Conservation (phyloP, 2,888 invertebrate genomes). For the Pollenia amentaria region DNA sequence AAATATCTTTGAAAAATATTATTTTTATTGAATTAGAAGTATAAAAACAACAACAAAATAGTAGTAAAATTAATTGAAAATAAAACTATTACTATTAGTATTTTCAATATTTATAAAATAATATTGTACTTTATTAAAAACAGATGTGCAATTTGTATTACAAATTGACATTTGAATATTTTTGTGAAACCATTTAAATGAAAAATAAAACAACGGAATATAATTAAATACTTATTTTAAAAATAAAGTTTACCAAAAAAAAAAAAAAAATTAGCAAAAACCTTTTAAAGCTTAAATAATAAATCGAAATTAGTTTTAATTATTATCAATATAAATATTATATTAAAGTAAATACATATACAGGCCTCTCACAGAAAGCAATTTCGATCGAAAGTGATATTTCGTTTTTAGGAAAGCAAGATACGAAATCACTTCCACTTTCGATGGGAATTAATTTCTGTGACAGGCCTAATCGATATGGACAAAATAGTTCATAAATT, state of each 20-base stretch:
- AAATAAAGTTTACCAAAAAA: constrained; percentile 51
- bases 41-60: neutral
- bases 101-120: constrained; percentile 45
- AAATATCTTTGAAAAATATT: constrained; percentile 21
- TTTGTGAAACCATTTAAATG: constrained; percentile 64
- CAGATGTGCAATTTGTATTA: constrained; percentile 45
- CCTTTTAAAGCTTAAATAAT: constrained; percentile 45
- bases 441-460: no score
- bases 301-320: constrained; percentile 50
- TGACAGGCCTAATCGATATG: no score
- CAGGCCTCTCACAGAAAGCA: no score
- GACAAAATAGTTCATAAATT: no score
- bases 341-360: no score
- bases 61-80: constrained; percentile 17
- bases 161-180: constrained; percentile 58
- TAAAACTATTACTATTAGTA: constrained; percentile 44
- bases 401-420: no score
- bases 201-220: constrained; percentile 23
- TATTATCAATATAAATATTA: constrained; percentile 32
- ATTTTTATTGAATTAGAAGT: constrained; percentile 18
- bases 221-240: constrained; percentile 44
- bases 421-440: no score
- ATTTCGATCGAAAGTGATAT: no score
- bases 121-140: constrained; percentile 43
- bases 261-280: constrained; percentile 17